phyloP scores from a whole-genome alignment of 2,797 vertebrate species.

The Oceanodroma leucorhoa region DNA sequence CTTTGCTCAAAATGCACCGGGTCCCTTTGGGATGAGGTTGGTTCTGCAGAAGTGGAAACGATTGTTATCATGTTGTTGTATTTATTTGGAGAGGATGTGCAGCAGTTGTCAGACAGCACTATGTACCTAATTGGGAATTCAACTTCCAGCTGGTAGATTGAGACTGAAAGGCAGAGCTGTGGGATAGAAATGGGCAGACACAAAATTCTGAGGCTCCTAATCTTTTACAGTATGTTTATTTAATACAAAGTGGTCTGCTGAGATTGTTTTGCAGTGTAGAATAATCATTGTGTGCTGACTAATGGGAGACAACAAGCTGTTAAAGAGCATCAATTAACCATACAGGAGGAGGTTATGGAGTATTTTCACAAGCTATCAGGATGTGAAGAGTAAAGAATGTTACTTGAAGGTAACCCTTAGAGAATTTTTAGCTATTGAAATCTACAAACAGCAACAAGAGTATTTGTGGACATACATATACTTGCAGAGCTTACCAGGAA shows the following conservation, averaged over 20 bases:
- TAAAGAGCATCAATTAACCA: conserved; percentile 48
- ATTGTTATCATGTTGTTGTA: neutral
- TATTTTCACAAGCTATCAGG: neutral
- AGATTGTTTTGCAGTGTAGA: conserved; percentile 32
- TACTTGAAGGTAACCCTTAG: neutral
- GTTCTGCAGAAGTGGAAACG: neutral
- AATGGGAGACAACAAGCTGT: conserved; percentile 48
- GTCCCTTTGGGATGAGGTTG: neutral
- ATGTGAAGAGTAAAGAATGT: neutral
- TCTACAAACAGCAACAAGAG: neutral
- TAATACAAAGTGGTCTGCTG: conserved; percentile 47
- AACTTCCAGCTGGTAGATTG: conserved; percentile 47
- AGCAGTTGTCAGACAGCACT: conserved; percentile 8
- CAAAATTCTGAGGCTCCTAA: conserved; percentile 32
- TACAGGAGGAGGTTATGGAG: conserved; percentile 16
- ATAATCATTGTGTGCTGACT: conserved; percentile 40
- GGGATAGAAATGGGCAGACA: neutral
- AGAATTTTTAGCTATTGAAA: neutral
- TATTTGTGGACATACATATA: neutral
- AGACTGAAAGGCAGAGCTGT: conserved; percentile 48
- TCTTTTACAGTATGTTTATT: conserved; percentile 46
- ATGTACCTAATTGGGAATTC: neutral
- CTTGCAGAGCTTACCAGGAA: neutral
- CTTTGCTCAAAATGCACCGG: neutral
- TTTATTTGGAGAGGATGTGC: neutral